Evolutionary conservation across 2,797 vertebrate species (phyloP), one percentile per base, ranked within the genome.

Genomic region (Antrozous pallidus): DNA sequence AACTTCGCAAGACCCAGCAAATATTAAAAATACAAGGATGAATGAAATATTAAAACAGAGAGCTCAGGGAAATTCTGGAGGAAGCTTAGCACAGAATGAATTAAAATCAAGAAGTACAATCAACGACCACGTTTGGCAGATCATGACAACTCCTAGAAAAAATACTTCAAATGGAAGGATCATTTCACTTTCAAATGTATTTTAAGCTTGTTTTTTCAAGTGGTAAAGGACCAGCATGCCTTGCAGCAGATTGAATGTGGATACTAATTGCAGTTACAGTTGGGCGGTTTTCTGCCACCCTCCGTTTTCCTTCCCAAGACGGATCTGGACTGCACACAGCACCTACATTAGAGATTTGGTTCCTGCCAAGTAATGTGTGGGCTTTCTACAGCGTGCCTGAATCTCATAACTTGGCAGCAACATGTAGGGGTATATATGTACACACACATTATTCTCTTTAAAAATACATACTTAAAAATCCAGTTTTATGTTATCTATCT

Each of bases 171-270:
- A 71, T 24, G 42, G 70, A 65, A 77, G 8, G 20, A 6, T 54
- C 31, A 42, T 84, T 93, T 86, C 77, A 69, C 49, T 92, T 89
- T 74, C 45, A 87, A 84, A 28, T 92, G 88, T 94, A 67, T 91
- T 80, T 95, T 74, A 75, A 96, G 69, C 26, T 79, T 87, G 8
- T 1, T 54, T 94, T 94, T 77, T 90, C 36, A 89, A 81, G 49
- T 6, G 20, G 13, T 24, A 88, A 81, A 90, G 26, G 85, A 65
- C 45, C 13, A 17, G 5, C 45, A 83, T 56, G 2, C 58, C 85
- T 75, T 88, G 61, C 7, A 81, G 45, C 24, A 69, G 67, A 63
- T 11, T 96, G 75, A 78, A 86, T 17, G 42, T 73, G 67, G 31
- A 73, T 65, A 49, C 36, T 88, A 91, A 75, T 92, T 78, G 81